Evolutionary conservation across 53 echinoderm and acorn worm species (phyloP).

Genomic region (Zoroaster sp.): DNA sequence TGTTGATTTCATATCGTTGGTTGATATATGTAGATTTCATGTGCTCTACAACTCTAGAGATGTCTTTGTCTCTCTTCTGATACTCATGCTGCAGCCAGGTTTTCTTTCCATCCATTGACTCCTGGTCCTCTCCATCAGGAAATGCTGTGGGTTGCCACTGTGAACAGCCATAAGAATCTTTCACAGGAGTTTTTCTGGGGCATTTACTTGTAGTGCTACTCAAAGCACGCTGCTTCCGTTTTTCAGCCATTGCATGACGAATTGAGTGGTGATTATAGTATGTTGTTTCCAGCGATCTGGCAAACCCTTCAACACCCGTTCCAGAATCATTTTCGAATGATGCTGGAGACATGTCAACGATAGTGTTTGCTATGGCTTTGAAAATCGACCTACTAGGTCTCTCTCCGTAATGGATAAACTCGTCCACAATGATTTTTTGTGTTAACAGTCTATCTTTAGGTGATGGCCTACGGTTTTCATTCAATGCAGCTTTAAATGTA

Average conservation of each 20-base stretch:
- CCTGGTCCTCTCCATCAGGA: constrained; percentile 18
- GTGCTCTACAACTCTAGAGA: background rate
- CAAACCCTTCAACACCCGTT: background rate
- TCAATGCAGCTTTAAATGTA: background rate
- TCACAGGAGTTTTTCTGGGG: background rate
- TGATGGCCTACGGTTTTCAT: background rate
- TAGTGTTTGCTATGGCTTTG: background rate
- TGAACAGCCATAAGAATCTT: constrained; percentile 22
- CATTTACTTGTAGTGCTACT: background rate
- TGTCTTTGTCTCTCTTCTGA: constrained; percentile 1
- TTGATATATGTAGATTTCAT: constrained; percentile 10
- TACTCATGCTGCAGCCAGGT: constrained; percentile 5
- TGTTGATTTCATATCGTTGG: background rate
- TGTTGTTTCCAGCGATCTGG: background rate
- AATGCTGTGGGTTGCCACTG: constrained; percentile 13
- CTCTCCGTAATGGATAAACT: constrained; percentile 6
- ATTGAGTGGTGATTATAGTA: constrained; percentile 19
- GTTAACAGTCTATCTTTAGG: background rate
- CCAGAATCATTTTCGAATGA: background rate
- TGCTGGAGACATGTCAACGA: background rate
- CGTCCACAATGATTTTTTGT: background rate
- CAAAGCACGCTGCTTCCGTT: background rate
- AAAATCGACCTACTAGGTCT: background rate
- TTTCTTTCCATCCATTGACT: background rate
- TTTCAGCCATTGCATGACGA: constrained; percentile 12